Conservation (phyloP, 2,113 vertebrate species). For the Rhinopithecus roxellana region DNA sequence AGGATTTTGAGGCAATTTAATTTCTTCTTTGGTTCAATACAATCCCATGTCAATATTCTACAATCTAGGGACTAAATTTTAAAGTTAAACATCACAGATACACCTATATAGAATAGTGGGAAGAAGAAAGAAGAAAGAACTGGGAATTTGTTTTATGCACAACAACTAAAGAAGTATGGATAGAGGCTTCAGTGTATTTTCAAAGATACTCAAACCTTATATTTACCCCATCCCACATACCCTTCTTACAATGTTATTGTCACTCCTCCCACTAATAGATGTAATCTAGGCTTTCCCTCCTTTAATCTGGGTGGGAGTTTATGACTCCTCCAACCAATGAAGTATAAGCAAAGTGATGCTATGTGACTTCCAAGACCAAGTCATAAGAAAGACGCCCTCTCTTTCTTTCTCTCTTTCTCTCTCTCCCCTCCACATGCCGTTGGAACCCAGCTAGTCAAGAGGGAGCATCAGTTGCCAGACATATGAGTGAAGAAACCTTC, state of each 20-base stretch:
- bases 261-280: not conserved
- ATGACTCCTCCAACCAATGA: not conserved
- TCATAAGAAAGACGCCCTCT: not conserved
- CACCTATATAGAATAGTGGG: not conserved
- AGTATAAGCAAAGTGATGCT: not conserved
- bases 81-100: not conserved
- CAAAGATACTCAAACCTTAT: not conserved
- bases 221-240: not conserved
- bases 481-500: not conserved
- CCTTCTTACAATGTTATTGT: not conserved
- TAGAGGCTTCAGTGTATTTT: not conserved
- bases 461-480: not conserved
- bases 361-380: not conserved
- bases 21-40: not conserved
- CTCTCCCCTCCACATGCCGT: not conserved
- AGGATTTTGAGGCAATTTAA: not conserved
- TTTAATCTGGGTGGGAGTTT: not conserved
- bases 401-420: rapidly evolving
- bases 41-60: not conserved
- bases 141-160: not conserved
- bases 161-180: not conserved
- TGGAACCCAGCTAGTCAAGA: not conserved
- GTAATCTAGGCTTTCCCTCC: not conserved
- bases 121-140: not conserved
- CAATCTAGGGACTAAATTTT: not conserved